phyloP scores from a whole-genome alignment of 2,113 vertebrate genomes.

The Helogale parvula region DNA sequence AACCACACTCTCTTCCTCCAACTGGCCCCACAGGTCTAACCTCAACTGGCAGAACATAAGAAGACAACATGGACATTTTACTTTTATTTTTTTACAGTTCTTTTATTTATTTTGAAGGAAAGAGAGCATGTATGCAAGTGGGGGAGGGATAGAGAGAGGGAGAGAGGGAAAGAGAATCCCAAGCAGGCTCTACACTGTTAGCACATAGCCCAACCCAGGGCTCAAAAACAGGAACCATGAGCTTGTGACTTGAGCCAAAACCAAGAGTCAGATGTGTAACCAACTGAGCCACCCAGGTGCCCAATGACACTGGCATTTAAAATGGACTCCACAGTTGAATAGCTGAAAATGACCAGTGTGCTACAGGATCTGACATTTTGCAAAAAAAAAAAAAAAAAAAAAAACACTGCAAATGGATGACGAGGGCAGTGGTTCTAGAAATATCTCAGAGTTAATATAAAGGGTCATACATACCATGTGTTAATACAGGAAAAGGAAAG shows the following conservation, averaged over 20 bases:
- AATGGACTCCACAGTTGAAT: not conserved
- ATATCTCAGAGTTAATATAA: not conserved
- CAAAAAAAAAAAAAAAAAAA: not conserved
- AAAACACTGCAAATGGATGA: not conserved
- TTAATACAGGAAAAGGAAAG: not conserved
- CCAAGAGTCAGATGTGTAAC: no score
- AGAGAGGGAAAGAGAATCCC: no score
- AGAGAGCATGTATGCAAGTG: no score
- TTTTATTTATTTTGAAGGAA: no score
- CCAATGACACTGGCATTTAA: not conserved
- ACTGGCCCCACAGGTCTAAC: not conserved
- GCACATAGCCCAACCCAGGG: no score
- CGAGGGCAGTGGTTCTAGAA: not conserved
- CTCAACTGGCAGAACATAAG: not conserved
- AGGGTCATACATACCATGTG: not conserved
- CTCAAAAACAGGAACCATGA: no score
- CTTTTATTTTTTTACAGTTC: no score
- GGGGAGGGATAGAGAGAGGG: no score
- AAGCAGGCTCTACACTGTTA: no score
- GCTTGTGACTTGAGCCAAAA: no score
- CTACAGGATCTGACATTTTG: not conserved
- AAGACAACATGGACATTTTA: not conserved
- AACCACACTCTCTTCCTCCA: no score
- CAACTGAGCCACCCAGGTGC: no score
- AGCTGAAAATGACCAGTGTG: not conserved